Base-by-base conservation (phyloP, 1,140 invertebrate species). In the Diachasmimorpha longicaudata region DNA sequence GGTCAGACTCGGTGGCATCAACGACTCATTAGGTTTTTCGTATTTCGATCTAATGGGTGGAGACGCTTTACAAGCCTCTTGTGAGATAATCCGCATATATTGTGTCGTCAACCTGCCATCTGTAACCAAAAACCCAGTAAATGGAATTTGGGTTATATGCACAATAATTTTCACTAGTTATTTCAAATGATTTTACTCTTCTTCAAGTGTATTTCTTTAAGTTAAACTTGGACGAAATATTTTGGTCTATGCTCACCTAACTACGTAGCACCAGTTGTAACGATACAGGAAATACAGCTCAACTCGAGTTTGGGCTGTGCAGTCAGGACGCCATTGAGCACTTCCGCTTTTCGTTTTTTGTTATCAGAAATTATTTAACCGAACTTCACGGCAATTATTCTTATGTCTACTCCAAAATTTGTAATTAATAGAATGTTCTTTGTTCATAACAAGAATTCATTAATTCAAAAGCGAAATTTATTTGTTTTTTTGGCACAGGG, bases 181-280 rank as follows among this genome's bases (percentile, higher is more conserved):
- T 82, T 75, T 73, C 63, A 74, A 74, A 79, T 71, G 72, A 74
- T 48, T 77, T 48, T 25, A 66, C 23, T 74, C 78, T 71, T 72
- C 78, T 75, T 69, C 23, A 25, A 11, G 1, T 8, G 9, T 63
- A 76, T 36, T 39, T 42, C 11, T 58, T 37, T 44, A 42, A 9
- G n/a, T 63, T 31, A 31, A 74, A 78, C 66, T 25, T 14, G 19
- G 11, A 58, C 6, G 66, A 1, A 37, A 37, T 37, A 16, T 31
- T 31, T 31, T 68, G n/a, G n/a, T 76, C 67, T 68, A 76, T 80
- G 66, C 81, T 85, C 80, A 85, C 84, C 83, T 85, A 84, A 84
- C 78, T 79, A 79, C 76, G 80, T 81, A 80, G 77, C 81, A 82
- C 74, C 67, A 79, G 79, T 78, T 79, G 74, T 72, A 67, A 66